Evolutionary conservation across 2,888 invertebrate genomes (phyloP), one percentile per base, ranked within the genome.

Genomic region (Crocallis elinguaria): DNA sequence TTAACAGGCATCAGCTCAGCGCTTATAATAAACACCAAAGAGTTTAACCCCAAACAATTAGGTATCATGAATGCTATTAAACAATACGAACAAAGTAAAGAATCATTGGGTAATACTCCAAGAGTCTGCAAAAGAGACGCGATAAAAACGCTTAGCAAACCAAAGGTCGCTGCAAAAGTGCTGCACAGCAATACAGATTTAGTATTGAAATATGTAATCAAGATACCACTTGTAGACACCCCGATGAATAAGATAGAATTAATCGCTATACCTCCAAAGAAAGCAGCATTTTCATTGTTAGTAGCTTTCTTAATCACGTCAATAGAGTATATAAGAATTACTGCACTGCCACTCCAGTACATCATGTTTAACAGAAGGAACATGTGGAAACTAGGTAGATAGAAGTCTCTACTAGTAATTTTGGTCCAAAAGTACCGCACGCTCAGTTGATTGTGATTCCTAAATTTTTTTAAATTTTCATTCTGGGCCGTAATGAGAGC

Each of bases 1-100:
- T 56, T 61, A 1, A 66, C 61, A 9, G 66, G 66, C 61, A 66
- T 62, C 14, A 66, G 12, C 35, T 66, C 66, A 27, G 55, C 57
- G n/a, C 54, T 50, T 6, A 62, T 37, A 3, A 46, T 36, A 23
- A 55, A 57, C 0, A 50, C 57, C 33, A 61, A 27, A 1, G 53
- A 51, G 12, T 49, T 35, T 1, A 60, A 23, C 11, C 64, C 64
- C 6, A 54, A 44, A 39, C 49, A 58, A 41, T 50, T 55, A 0
- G 56, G 42, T 27, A 58, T 17, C 51, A 51, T 53, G 33, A 50
- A 61, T 2, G 48, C 53, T 46, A 58, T 29, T 16, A 66, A 17
- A 17, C 45, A 52, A 35, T 51, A 66, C 2, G 57, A 37, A 43
- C 54, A 53, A 3, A 61, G 4, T 4, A 58, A 32, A 1, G 66